Evolutionary conservation across 2,888 invertebrate genomes (phyloP), one percentile per base, ranked within the genome.

Genomic region (Alviniconcha strummeri): DNA sequence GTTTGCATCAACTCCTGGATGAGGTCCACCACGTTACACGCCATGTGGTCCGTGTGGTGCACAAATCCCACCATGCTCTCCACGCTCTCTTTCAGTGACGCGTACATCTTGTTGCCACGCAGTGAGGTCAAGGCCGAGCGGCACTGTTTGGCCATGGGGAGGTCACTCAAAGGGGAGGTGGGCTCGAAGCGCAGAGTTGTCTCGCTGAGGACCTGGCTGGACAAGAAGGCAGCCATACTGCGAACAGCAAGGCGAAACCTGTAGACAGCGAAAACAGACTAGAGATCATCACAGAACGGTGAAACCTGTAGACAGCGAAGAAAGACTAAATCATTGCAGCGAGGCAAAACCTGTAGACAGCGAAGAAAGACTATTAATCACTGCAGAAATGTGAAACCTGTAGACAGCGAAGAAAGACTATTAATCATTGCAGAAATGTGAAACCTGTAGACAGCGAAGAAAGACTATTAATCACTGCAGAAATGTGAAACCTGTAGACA

Each of bases 241-340:
- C 91, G 86, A 64, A 89, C 86, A 13, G 92, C 87, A 7, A 93
- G 84, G 55, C 93, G 91, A 85, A 93, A 93, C 83, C 93, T 93
- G 89, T 77, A 88, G 86, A 72, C 15, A 13, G 15, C 9, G 64
- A 64, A 64, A 4, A 13, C 1, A 64, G 15, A 64, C 9, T 4
- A 64, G 1, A 13, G 4, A 64, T 64, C 4, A 64, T 15, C 64
- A 64, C 64, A 64, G 64, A 64, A 64, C 1, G 1, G 64, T 15
- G 15, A 64, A 64, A 9, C 9, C 15, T 64, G 9, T 64, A 9
- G 36, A 36, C 36, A 36, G 36, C 36, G 36, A 36, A 36, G 36
- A 36, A 36, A 36, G 36, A 36, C 36, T 36, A 36, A 36, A 36
- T 36, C 3, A 36, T 36, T 3, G 3, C 36, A 36, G 36, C 0